These are phyloP conservation scores for Catharus minimus DNA, from an alignment of 2,113 vertebrate species.

Conservation along the genomic window DNA sequence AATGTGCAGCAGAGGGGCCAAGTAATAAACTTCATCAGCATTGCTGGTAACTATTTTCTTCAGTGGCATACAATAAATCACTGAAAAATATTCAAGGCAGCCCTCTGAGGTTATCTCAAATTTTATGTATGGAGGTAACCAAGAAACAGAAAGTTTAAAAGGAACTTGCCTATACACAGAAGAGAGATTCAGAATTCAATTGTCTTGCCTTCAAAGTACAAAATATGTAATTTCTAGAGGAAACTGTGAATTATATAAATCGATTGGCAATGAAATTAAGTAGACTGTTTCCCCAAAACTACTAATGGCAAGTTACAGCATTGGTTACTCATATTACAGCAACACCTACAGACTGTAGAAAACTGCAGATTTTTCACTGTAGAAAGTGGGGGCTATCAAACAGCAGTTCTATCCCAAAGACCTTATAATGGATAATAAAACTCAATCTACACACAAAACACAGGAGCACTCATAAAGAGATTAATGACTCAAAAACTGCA, in stretches of 20 bases:
- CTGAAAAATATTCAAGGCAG: slow-evolving; percentile 23
- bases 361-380: not conserved
- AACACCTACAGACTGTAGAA: not conserved
- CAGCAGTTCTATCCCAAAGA: not conserved
- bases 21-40: slow-evolving; percentile 24
- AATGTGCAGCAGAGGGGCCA: not conserved
- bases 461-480: not conserved
- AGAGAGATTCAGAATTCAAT: not conserved
- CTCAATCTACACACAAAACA: not conserved
- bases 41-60: slow-evolving; percentile 12
- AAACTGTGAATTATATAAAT: not conserved
- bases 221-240: not conserved
- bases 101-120: slow-evolving; percentile 30
- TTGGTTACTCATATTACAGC: not conserved
- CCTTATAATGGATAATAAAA: not conserved
- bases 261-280: not conserved
- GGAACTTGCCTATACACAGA: not conserved
- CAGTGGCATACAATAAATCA: not conserved
- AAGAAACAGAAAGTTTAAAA: not conserved
- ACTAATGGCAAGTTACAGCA: not conserved
- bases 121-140: slow-evolving; percentile 13
- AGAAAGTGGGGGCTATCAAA: not conserved
- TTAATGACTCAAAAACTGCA: not conserved
- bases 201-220: not conserved
- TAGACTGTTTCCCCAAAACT: not conserved